Percentiles rank a stretch among this genome's conserved stretches.
These are phyloP conservation scores for Parasteatoda tepidariorum DNA, from an alignment of 1,140 invertebrate species.

Conservation along the genomic window DNA sequence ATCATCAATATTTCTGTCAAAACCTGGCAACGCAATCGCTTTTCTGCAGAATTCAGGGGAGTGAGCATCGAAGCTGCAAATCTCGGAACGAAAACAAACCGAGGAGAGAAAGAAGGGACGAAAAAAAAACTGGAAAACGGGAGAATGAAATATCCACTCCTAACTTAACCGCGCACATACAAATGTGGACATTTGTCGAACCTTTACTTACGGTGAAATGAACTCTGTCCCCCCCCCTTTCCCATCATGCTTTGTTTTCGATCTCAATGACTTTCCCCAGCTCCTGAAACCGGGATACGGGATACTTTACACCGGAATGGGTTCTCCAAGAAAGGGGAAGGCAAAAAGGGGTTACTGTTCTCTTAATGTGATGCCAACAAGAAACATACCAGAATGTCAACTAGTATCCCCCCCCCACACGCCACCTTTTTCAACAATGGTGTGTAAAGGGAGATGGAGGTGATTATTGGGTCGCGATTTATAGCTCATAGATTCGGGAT, in stretches of 20 bases:
- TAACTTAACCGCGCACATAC: conserved; percentile 14
- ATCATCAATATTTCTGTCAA: conserved; percentile 31
- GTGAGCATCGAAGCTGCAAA: not conserved
- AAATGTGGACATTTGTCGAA: conserved; percentile 27
- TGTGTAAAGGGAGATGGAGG: not conserved
- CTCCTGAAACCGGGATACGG: not conserved
- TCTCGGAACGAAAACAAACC: not conserved
- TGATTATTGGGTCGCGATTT: conserved; percentile 26
- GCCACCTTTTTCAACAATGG: not conserved
- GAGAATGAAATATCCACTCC: not conserved
- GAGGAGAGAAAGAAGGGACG: not conserved
- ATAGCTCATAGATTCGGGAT: conserved; percentile 21
- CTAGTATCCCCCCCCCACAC: not conserved
- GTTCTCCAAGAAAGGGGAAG: not conserved
- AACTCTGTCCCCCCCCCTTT: not conserved
- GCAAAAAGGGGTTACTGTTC: not conserved
- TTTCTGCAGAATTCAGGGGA: not conserved
- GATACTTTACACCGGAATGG: not conserved
- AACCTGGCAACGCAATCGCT: not conserved
- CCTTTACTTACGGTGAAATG: conserved; percentile 14
- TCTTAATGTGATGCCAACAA: conserved; percentile 12
- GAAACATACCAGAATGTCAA: conserved; percentile 25
- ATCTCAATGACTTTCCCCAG: not conserved
- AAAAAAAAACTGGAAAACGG: not conserved
- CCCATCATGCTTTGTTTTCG: not conserved